Evolutionary conservation across 2,113 vertebrate species (phyloP).

Genomic region (Pyrgilauda ruficollis): DNA sequence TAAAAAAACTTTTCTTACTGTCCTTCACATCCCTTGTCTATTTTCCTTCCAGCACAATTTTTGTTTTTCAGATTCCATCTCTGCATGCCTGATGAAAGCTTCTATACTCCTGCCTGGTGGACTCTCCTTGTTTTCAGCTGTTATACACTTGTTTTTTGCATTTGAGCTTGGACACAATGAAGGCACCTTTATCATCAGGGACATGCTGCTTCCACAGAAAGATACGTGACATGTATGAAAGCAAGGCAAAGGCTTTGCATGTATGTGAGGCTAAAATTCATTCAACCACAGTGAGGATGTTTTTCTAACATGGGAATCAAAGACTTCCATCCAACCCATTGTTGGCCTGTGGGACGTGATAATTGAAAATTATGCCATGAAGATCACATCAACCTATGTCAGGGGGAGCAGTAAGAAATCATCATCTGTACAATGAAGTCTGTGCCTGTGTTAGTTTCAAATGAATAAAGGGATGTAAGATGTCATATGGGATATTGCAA

Average conservation of each 20-base stretch:
- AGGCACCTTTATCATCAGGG: neutral
- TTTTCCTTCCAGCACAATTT: neutral
- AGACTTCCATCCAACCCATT: neutral
- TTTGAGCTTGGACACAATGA: neutral
- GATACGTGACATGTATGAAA: neutral
- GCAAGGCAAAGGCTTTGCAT: neutral
- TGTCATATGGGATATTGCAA: fast-evolving
- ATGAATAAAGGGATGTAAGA: neutral
- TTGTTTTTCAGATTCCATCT: neutral
- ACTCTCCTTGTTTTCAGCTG: neutral
- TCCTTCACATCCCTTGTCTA: neutral
- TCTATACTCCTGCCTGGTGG: neutral
- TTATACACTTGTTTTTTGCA: neutral
- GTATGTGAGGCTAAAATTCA: neutral
- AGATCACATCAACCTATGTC: neutral
- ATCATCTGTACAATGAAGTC: neutral
- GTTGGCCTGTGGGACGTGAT: neutral
- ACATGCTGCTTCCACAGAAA: neutral
- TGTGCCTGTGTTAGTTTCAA: neutral
- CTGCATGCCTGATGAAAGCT: neutral
- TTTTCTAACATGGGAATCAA: neutral
- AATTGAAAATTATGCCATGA: neutral
- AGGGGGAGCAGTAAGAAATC: neutral
- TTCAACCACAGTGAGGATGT: neutral
- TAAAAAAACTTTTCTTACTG: neutral